Percentiles rank a stretch among this genome's conserved stretches.
These are phyloP conservation scores for Yponomeuta plumbellus DNA, from an alignment of 2,888 invertebrate species.

Conservation along the genomic window DNA sequence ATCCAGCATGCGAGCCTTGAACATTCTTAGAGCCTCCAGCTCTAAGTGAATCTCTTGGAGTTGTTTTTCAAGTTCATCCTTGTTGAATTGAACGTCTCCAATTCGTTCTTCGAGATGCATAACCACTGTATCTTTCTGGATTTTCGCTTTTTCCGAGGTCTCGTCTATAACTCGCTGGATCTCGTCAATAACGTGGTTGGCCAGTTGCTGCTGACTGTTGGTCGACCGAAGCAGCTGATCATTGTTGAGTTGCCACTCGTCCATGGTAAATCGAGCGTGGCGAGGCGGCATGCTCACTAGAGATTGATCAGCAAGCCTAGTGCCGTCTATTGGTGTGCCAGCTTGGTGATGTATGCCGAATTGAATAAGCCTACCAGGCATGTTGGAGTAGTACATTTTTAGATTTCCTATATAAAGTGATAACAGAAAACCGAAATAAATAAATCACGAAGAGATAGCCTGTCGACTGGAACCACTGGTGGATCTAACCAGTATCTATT, in stretches of 20 bases:
- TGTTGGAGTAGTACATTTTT: not conserved
- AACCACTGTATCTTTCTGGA: constrained; percentile 87
- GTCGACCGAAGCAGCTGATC: constrained; percentile 81
- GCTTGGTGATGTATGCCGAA: constrained; percentile 59
- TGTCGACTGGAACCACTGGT: too few species aligned
- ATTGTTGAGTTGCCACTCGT: constrained; percentile 86
- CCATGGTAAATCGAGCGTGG: constrained; percentile 75
- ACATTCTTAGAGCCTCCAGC: constrained; percentile 84
- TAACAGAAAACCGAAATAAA: too few species aligned
- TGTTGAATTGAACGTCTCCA: constrained; percentile 87
- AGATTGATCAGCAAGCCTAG: constrained; percentile 59
- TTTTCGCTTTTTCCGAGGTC: constrained; percentile 80
- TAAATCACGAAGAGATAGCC: too few species aligned
- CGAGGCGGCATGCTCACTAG: constrained; percentile 41
- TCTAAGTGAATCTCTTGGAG: constrained; percentile 86
- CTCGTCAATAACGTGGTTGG: constrained; percentile 84
- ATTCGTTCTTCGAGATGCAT: constrained; percentile 87
- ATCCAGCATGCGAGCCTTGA: constrained; percentile 85
- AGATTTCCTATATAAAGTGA: too few species aligned
- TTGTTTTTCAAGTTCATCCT: constrained; percentile 84
- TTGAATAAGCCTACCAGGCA: constrained; percentile 26
- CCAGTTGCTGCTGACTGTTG: constrained; percentile 88
- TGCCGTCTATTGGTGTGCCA: constrained; percentile 60
- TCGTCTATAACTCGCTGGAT: constrained; percentile 81
- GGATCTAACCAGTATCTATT: too few species aligned